Evolutionary conservation across 2,113 vertebrate species (phyloP).

Genomic region (Zapornia atra): DNA sequence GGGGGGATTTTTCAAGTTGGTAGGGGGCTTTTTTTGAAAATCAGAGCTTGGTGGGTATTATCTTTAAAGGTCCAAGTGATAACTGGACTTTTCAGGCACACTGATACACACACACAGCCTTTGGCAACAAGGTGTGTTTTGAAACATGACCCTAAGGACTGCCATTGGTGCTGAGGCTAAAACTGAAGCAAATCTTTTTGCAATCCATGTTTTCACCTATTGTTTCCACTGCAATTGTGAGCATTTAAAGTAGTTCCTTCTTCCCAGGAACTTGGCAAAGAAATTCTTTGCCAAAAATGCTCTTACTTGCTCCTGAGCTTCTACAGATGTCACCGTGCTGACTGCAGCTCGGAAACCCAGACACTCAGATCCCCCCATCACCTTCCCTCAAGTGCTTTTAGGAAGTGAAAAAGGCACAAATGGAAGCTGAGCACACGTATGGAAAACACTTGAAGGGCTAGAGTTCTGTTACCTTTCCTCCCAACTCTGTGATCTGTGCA

Average conservation of each 20-base stretch:
- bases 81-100: background rate
- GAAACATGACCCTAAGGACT: background rate
- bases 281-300: background rate
- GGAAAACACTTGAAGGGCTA: background rate
- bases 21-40: background rate
- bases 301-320: background rate
- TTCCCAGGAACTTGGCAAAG: background rate
- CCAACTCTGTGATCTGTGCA: conserved; percentile 99
- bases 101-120: background rate
- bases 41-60: background rate
- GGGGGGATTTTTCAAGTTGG: background rate
- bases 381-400: background rate
- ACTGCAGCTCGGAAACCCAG: background rate
- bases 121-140: background rate
- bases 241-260: background rate
- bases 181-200: background rate
- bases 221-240: background rate
- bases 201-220: background rate
- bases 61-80: background rate
- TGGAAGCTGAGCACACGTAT: background rate
- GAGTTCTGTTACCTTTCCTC: conserved; percentile 91
- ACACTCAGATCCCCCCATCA: background rate
- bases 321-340: background rate
- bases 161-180: background rate
- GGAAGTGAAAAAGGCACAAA: conserved; percentile 18